phyloP scores from a whole-genome alignment of 1,140 invertebrate species.

The Pissodes strobi region DNA sequence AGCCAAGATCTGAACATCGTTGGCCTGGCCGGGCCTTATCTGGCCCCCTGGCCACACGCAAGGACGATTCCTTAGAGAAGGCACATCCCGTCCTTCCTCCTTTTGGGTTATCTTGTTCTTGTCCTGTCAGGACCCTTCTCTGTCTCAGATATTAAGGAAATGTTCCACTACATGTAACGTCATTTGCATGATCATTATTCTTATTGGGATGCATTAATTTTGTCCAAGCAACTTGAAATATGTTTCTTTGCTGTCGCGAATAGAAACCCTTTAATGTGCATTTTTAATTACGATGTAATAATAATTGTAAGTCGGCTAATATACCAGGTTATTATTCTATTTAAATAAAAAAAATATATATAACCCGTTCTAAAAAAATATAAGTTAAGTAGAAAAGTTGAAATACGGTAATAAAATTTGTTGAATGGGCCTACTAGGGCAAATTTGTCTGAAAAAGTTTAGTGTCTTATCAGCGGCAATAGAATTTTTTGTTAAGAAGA shows the following conservation, averaged over 20 bases:
- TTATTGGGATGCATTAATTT: constrained; percentile 38
- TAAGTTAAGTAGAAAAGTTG: too few species aligned
- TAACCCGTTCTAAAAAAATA: too few species aligned
- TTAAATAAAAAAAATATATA: too few species aligned
- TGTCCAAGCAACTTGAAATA: constrained; percentile 18
- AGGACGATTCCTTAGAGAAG: constrained; percentile 34
- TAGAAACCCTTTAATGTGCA: too few species aligned
- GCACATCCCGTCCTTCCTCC: constrained; percentile 30
- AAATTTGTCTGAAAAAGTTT: too few species aligned
- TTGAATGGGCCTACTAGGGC: too few species aligned
- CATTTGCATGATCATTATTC: constrained; percentile 42
- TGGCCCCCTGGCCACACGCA: constrained; percentile 33
- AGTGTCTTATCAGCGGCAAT: too few species aligned
- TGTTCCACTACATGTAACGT: constrained; percentile 43
- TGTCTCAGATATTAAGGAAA: constrained; percentile 42
- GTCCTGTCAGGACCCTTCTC: constrained; percentile 40
- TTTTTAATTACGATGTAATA: too few species aligned
- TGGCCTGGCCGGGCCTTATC: constrained; percentile 31
- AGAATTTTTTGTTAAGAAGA: too few species aligned
- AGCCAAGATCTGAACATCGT: constrained; percentile 7
- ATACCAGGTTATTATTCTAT: too few species aligned
- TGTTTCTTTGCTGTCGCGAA: constrained; percentile 2
- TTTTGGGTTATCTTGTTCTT: constrained; percentile 38
- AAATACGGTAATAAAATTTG: too few species aligned
- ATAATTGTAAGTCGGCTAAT: too few species aligned